phyloP scores from a whole-genome alignment of 2,888 invertebrate species.

The Tetramorium bicarinatum region DNA sequence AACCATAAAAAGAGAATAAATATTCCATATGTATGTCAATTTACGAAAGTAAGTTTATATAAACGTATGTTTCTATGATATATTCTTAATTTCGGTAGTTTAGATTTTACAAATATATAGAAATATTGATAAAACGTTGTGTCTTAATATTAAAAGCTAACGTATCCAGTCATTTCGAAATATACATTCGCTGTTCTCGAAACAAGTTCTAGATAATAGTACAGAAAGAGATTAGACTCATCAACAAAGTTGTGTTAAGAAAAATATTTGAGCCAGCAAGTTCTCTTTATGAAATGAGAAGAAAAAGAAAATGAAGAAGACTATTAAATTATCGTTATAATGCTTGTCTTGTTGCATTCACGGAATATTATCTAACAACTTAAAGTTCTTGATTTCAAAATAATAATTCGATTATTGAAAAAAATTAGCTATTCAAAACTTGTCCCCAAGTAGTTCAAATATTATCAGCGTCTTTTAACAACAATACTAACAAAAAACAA shows the following conservation, averaged over 20 bases:
- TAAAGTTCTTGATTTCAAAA: not conserved
- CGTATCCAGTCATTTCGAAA: not conserved
- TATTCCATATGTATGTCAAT: not conserved
- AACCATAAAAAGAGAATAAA: not conserved
- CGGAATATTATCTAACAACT: not conserved
- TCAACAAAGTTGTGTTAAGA: not conserved
- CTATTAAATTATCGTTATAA: not conserved
- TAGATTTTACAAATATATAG: not conserved
- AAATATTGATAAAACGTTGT: not conserved
- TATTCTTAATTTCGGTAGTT: not conserved
- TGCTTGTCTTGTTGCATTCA: not conserved
- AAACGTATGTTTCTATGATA: not conserved
- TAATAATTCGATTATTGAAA: not conserved
- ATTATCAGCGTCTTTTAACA: not conserved
- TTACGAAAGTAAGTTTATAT: not conserved
- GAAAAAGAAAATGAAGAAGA: not conserved
- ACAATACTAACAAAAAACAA: not conserved
- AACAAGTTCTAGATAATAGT: not conserved
- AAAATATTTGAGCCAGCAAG: slow-evolving; percentile 4
- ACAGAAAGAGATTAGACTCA: not conserved
- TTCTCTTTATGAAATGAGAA: not conserved
- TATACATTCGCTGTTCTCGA: not conserved
- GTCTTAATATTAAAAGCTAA: not conserved
- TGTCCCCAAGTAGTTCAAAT: not conserved
- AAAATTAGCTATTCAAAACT: not conserved